Evolutionary conservation across 2,113 vertebrate species (phyloP), one percentile per base, ranked within the genome.

Genomic region (Eurystomus gularis): DNA sequence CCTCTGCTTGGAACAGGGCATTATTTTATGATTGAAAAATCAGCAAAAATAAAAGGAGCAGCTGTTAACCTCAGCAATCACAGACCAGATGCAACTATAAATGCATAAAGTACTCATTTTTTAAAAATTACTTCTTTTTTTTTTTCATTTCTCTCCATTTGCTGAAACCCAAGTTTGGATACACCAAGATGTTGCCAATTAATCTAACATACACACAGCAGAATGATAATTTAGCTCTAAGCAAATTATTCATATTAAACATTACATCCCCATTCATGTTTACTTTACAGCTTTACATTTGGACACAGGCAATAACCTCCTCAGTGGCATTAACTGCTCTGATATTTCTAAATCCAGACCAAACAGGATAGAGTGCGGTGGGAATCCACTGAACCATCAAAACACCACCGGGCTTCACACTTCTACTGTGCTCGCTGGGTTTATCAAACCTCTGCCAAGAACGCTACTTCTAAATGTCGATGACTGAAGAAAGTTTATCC

Each of bases 51-150:
- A 82, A 91, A 91, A 78, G 31, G 48, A 97, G 62, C 49, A 91
- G 84, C 87, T 95, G 94, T 91, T 97, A 94, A 93, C 87, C 84
- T 93, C 54, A 40, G 57, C 58, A 90, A 44, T 75, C 81, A 82
- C 9, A 80, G 81, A 76, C 21, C 81, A 91, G 66, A 89, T 69
- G 48, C 17, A 84, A 88, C 33, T 62, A 69, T 37, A 85, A 96
- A 91, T 0, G 37, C 62, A 76, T 52, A 71, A 78, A 48, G 13
- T 51, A 82, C 10, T 75, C 8, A 3, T 73, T 83, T 90, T 73
- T 61, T 19, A 23, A 44, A 79, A 90, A 21, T 33, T 31, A 44
- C 23, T 31, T n/a, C 65, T 68, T 55, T n/a, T 64, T 40, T 48
- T 37, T 55, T 33, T 25, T 11, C 9, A 40, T 23, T 62, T 57